phyloP scores from a whole-genome alignment of 2,888 invertebrate genomes.

The Odontomyia ornata region DNA sequence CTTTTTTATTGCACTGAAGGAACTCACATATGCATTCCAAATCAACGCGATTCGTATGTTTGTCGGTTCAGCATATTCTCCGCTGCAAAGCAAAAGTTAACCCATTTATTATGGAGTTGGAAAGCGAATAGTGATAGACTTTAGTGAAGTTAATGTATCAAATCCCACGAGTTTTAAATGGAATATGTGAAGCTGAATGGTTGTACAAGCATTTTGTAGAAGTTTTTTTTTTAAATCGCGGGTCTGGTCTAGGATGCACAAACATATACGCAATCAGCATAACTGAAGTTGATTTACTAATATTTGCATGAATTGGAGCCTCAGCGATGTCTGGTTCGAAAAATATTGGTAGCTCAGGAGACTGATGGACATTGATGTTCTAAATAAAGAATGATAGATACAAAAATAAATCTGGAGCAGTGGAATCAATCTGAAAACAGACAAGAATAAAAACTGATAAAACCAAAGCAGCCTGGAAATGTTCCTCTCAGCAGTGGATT shows the following conservation, averaged over 20 bases:
- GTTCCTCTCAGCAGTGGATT: too few species aligned
- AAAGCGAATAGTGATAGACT: constrained; percentile 23
- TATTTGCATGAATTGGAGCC: not conserved
- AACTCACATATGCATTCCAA: constrained; percentile 30
- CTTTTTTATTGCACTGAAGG: not conserved
- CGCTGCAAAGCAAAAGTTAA: constrained; percentile 37
- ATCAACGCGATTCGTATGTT: constrained; percentile 14
- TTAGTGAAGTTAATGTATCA: constrained; percentile 27
- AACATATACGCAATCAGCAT: not conserved
- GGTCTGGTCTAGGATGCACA: not conserved
- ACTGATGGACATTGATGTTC: too few species aligned
- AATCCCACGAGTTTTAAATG: constrained; percentile 20
- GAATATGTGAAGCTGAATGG: not conserved
- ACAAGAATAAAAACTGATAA: too few species aligned
- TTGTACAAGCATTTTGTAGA: too few species aligned
- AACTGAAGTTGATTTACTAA: not conserved
- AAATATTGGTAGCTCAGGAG: not conserved
- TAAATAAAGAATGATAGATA: too few species aligned
- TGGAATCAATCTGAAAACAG: too few species aligned
- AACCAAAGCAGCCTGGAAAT: too few species aligned
- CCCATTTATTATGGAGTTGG: constrained; percentile 36
- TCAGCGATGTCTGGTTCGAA: not conserved
- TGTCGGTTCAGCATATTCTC: not conserved
- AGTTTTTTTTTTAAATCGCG: too few species aligned
- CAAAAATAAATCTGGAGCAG: too few species aligned